phyloP scores from a whole-genome alignment of 2,113 vertebrate species.

The Cyphotilapia sp. region DNA sequence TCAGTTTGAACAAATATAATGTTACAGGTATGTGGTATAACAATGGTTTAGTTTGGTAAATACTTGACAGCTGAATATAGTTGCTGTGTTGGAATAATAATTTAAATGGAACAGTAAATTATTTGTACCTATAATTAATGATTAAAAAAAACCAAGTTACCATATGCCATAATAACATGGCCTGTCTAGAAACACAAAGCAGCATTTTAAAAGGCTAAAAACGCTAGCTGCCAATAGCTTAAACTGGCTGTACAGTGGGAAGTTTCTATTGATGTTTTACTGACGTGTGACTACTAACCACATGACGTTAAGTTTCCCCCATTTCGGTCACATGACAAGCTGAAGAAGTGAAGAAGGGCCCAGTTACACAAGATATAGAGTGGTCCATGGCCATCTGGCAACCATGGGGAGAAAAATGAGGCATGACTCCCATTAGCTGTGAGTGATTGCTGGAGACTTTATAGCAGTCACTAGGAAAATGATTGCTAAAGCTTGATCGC shows the following conservation, averaged over 20 bases:
- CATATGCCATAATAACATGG: background rate
- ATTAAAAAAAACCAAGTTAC: background rate
- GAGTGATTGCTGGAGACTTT: background rate
- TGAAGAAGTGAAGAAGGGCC: background rate
- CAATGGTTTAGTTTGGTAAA: background rate
- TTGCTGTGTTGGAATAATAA: background rate
- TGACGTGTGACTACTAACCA: background rate
- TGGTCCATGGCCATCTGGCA: background rate
- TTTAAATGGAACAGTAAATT: background rate
- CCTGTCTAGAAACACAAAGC: background rate
- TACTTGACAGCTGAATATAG: background rate
- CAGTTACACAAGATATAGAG: background rate
- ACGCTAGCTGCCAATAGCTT: rapidly evolving
- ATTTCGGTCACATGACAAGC: background rate
- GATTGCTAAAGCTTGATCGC: background rate
- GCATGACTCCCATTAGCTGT: background rate
- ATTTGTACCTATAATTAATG: background rate
- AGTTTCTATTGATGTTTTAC: background rate
- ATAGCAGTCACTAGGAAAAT: background rate
- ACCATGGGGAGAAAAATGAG: background rate
- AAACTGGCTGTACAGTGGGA: background rate
- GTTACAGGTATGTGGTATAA: background rate
- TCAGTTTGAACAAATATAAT: background rate
- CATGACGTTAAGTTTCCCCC: background rate
- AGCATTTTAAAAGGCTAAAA: background rate